These are phyloP conservation scores for Oligia latruncula DNA, from an alignment of 2,888 invertebrate species.

Conservation along the genomic window DNA sequence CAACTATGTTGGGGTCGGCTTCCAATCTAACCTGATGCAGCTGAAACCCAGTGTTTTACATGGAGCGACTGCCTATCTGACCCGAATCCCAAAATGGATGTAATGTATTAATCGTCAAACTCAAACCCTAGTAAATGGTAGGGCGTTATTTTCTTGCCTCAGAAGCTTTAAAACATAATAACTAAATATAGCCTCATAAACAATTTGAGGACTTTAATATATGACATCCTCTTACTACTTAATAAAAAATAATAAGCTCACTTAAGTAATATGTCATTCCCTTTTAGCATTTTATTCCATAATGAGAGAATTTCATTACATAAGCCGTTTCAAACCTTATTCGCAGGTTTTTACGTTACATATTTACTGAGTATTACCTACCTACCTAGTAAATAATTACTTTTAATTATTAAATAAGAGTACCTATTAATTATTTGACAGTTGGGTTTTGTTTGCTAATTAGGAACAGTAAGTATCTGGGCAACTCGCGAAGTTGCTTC, in stretches of 20 bases:
- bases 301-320: constrained; percentile 3
- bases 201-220: neutral
- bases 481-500: no score
- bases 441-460: neutral
- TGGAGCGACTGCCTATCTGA: no score
- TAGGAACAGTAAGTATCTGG: neutral
- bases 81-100: neutral
- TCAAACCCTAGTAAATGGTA: no score
- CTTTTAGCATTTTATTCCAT: constrained; percentile 9
- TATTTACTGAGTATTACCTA: no score
- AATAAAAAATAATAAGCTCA: constrained; percentile 4
- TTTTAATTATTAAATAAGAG: neutral
- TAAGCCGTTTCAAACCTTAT: constrained; percentile 8
- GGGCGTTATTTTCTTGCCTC: no score
- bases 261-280: constrained; percentile 2
- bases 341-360: neutral
- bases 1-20: no score
- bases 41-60: no score
- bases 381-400: constrained; percentile 1
- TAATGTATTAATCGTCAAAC: neutral
- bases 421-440: no score
- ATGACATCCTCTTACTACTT: neutral
- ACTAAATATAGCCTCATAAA: neutral
- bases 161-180: neutral
- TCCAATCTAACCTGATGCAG: no score